phyloP scores from a whole-genome alignment of 2,888 invertebrate genomes.

The Acanthopleura granulata region DNA sequence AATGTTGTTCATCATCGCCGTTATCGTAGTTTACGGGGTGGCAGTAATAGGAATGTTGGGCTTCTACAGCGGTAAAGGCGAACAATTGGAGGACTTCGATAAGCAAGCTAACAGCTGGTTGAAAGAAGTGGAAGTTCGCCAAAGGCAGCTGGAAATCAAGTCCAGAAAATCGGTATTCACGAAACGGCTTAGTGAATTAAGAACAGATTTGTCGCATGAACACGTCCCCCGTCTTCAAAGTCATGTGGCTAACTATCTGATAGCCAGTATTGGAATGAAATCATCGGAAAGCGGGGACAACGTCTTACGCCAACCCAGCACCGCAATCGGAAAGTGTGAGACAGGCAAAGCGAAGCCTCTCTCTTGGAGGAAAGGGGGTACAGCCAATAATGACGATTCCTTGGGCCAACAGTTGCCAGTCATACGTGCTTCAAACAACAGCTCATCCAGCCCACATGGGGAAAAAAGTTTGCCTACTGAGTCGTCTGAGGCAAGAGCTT shows the following conservation, averaged over 20 bases:
- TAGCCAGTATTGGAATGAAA: constrained; percentile 12
- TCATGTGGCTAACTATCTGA: constrained; percentile 11
- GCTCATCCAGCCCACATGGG: too few species aligned
- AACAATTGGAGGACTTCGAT: constrained; percentile 17
- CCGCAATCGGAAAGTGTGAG: too few species aligned
- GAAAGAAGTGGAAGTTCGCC: constrained; percentile 19
- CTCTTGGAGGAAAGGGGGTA: too few species aligned
- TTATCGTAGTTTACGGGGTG: constrained; percentile 25
- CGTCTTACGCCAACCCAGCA: too few species aligned
- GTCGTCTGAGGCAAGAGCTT: too few species aligned
- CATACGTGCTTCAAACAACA: too few species aligned
- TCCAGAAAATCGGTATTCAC: not conserved
- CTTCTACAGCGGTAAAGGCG: constrained; percentile 15
- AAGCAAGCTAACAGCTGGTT: constrained; percentile 21
- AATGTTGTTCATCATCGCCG: constrained; percentile 24
- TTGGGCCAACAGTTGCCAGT: too few species aligned
- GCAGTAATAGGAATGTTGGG: constrained; percentile 23
- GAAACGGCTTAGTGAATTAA: not conserved
- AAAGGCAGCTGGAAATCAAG: constrained; percentile 2
- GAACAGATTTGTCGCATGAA: not conserved
- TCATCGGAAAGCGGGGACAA: not conserved
- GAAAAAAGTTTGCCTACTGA: too few species aligned
- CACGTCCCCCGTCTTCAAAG: constrained; percentile 6
- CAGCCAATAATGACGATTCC: too few species aligned
- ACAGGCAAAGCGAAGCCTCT: too few species aligned